A percentile compares a stretch with the other conserved stretches of the same genome.
Conservation (phyloP, 2,888 invertebrate species). For the Lasius platythorax region DNA sequence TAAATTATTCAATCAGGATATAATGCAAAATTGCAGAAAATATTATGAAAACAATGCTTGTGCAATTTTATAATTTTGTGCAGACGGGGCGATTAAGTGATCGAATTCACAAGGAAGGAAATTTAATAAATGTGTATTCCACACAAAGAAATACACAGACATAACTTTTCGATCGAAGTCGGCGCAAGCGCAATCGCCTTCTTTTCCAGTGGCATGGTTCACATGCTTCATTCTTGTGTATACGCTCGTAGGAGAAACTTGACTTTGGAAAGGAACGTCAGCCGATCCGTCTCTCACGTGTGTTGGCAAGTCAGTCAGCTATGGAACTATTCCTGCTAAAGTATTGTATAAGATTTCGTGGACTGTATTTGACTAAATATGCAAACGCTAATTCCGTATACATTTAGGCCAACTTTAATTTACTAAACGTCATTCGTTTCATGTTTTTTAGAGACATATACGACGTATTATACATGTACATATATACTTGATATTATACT, state of each 20-base stretch:
- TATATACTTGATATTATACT: too few relatives aligned
- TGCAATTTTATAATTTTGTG: not conserved
- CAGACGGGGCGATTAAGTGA: not conserved
- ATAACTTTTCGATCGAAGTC: not conserved
- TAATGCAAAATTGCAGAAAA: not conserved
- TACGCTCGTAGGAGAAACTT: not conserved
- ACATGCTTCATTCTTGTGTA: not conserved
- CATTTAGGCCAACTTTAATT: too few relatives aligned
- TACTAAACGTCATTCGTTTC: too few relatives aligned
- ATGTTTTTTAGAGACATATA: too few relatives aligned
- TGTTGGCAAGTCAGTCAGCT: not conserved
- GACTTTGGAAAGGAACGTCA: not conserved
- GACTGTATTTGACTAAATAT: too few relatives aligned
- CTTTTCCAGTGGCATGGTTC: not conserved
- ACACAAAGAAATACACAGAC: not conserved
- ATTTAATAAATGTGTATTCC: not conserved
- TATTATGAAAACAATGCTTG: too few relatives aligned
- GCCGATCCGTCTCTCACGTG: not conserved
- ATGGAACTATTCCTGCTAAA: too few relatives aligned
- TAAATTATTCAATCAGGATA: not conserved
- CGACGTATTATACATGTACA: too few relatives aligned
- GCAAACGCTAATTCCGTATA: too few relatives aligned
- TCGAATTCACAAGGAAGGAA: not conserved
- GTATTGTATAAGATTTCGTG: too few relatives aligned
- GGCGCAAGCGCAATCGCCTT: not conserved